Percentiles rank a stretch among this genome's conserved stretches.
Conservation (phyloP, 2,888 invertebrate species). For the Apoderus coryli region DNA sequence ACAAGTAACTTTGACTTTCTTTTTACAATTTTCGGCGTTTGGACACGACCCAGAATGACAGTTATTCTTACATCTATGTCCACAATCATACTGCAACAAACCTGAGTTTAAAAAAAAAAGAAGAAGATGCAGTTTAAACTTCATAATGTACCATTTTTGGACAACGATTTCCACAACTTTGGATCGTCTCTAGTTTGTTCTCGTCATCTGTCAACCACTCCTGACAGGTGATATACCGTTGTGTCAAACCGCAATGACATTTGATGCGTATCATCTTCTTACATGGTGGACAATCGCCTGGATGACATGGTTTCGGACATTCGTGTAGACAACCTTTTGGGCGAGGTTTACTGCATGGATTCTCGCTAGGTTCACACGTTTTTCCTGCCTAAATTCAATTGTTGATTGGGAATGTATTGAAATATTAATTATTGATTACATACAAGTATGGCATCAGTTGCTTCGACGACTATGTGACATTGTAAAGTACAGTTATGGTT, state of each 20-base stretch:
- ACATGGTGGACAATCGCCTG: slow-evolving; percentile 63
- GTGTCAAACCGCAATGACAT: slow-evolving; percentile 73
- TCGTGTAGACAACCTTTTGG: slow-evolving; percentile 61
- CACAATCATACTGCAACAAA: slow-evolving; percentile 54
- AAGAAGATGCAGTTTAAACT: neutral
- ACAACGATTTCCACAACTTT: slow-evolving; percentile 69
- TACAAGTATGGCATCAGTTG: slow-evolving; percentile 20
- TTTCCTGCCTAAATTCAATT: slow-evolving; percentile 32
- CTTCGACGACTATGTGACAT: slow-evolving; percentile 54
- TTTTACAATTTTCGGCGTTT: slow-evolving; percentile 51
- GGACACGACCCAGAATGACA: slow-evolving; percentile 65
- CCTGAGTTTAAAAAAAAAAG: slow-evolving; percentile 5
- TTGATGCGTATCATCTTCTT: slow-evolving; percentile 48
- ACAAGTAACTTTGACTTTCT: slow-evolving; percentile 67
- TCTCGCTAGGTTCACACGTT: slow-evolving; percentile 43
- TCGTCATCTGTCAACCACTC: slow-evolving; percentile 45
- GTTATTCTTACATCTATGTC: slow-evolving; percentile 61
- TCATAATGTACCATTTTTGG: slow-evolving; percentile 50
- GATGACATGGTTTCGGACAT: slow-evolving; percentile 57
- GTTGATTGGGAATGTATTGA: no score
- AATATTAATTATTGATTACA: slow-evolving; percentile 7
- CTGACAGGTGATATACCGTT: slow-evolving; percentile 58
- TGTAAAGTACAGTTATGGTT: slow-evolving; percentile 59
- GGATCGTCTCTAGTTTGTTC: slow-evolving; percentile 33
- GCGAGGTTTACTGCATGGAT: slow-evolving; percentile 46